Evolutionary conservation across 2,888 invertebrate species (phyloP), one percentile per base, ranked within the genome.

Genomic region (Noctua janthe): DNA sequence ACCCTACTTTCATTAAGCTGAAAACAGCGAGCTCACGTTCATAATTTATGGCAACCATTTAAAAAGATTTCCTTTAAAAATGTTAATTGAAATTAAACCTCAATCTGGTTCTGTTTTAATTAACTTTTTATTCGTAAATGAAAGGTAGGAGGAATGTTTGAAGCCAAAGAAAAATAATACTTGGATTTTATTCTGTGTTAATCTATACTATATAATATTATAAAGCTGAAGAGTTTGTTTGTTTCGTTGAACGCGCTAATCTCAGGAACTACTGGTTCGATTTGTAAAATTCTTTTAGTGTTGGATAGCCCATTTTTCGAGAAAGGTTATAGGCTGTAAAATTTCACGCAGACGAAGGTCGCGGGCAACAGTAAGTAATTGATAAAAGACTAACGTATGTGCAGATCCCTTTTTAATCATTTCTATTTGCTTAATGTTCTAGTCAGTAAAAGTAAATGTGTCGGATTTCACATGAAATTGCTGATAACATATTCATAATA

Each of bases 41-140:
- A 78, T 67, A 49, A 78, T 67, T 78, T 67, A 67, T 78, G 35
- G 13, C 15, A 20, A n/a, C 47, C 54, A 20, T 43, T 49, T 56
- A 49, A 78, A 67, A 56, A 54, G 6, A n/a, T n/a, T 35, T 23
- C 6, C 35, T 67, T 35, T 17, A 43, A 47, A 56, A 78, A 56
- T 49, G 6, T 39, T 67, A 39, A 67, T 67, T 78, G 43, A 51
- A 59, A 69, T 29, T 51, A 43, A 78, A 51, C 23, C 23, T 23
- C 23, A 51, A 51, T 59, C 23, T 79, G 39, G 59, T 69, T 69
- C 13, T 56, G 56, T 43, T 23, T 62, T 69, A 43, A 79, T 59
- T 59, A 79, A 69, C 13, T 59, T 74, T 59, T 59, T 13, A 74
- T 35, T 35, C 35, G 17, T 56, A 49, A n/a, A 8, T 39, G 10